These are phyloP conservation scores for Priocnemis perturbator DNA, from an alignment of 2,888 invertebrate species.

Conservation along the genomic window DNA sequence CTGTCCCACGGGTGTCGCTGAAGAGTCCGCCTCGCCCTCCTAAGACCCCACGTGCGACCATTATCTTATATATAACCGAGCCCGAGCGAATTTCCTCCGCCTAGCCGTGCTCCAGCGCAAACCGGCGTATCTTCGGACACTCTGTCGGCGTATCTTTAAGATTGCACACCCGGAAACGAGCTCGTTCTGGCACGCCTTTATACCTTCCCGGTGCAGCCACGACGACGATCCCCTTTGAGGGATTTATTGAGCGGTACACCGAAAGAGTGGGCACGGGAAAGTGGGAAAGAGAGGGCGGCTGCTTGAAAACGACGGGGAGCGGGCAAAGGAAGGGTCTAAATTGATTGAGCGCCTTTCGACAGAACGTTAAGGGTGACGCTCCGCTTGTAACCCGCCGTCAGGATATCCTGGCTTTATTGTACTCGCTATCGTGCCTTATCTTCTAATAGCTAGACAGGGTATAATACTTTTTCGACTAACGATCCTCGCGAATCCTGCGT, in stretches of 20 bases:
- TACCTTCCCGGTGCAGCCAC: conserved; percentile 8
- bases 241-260: conserved; percentile 37
- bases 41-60: conserved; percentile 60
- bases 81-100: conserved; percentile 36
- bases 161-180: conserved; percentile 36
- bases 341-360: conserved; percentile 32
- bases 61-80: conserved; percentile 62
- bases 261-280: not conserved
- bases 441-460: conserved; percentile 5
- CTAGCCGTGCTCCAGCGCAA: conserved; percentile 29
- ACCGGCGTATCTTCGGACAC: conserved; percentile 33
- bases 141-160: conserved; percentile 33
- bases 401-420: conserved; percentile 15
- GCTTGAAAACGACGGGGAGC: conserved; percentile 8
- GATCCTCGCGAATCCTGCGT: not conserved
- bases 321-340: conserved; percentile 27
- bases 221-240: conserved; percentile 26
- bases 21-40: conserved; percentile 56
- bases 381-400: conserved; percentile 1
- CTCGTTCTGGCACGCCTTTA: conserved; percentile 25
- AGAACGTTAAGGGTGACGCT: conserved; percentile 17
- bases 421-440: conserved; percentile 9
- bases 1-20: conserved; percentile 69
- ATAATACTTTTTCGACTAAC: conserved; percentile 2
- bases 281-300: not conserved